Conservation (phyloP, 2,888 invertebrate species). For the Omphaloscelis lunosa region DNA sequence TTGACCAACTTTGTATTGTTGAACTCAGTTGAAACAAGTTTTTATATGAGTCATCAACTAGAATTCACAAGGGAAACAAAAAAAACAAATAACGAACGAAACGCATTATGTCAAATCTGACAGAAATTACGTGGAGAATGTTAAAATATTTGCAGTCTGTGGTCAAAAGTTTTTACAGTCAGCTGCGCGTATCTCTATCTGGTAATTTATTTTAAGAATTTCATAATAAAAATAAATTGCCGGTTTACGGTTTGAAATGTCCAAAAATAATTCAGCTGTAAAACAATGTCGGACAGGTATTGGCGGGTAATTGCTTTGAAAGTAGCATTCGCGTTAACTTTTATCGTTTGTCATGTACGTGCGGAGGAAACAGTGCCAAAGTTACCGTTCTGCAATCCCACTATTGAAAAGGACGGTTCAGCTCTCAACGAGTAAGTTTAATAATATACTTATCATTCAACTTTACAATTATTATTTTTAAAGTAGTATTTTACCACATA, state of each 20-base stretch:
- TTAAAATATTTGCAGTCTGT: constrained; percentile 63
- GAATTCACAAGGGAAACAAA: constrained; percentile 1
- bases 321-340: constrained; percentile 81
- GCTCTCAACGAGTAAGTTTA: constrained; percentile 83
- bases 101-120: constrained; percentile 51
- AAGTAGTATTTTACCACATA: neutral
- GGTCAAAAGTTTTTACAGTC: constrained; percentile 67
- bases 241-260: constrained; percentile 81
- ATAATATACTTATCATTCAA: constrained; percentile 21
- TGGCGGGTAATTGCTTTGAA: constrained; percentile 85
- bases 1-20: neutral
- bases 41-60: constrained; percentile 44
- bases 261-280: constrained; percentile 82
- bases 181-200: constrained; percentile 64
- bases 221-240: constrained; percentile 79
- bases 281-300: constrained; percentile 88
- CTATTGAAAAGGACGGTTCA: constrained; percentile 76
- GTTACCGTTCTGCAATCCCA: constrained; percentile 88
- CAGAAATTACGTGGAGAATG: constrained; percentile 74
- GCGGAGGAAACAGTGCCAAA: constrained; percentile 85
- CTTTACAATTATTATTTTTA: too few relatives aligned
- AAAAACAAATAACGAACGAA: constrained; percentile 32
- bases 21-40: constrained; percentile 42
- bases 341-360: constrained; percentile 81
- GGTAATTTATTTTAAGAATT: constrained; percentile 76